Percentiles rank a stretch among this genome's conserved stretches.
phyloP scores from a whole-genome alignment of 2,888 invertebrate genomes.

The Gortyna flavago region DNA sequence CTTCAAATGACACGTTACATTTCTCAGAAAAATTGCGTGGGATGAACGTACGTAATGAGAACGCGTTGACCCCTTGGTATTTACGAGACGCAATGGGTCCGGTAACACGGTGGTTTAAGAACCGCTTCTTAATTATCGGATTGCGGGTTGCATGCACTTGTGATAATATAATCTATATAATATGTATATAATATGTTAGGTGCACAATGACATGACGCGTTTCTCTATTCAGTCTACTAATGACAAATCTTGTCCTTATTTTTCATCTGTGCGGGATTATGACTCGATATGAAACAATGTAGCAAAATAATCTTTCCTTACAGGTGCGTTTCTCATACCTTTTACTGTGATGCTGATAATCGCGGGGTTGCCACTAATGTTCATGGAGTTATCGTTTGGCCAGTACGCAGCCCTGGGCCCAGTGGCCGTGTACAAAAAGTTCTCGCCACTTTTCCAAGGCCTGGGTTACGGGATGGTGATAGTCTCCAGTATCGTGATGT shows the following conservation, averaged over 20 bases:
- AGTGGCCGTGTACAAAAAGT: slow-evolving; percentile 94
- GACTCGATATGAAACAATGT: neutral
- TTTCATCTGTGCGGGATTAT: neutral
- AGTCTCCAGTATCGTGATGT: slow-evolving; percentile 93
- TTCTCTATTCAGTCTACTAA: neutral
- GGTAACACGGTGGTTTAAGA: slow-evolving; percentile 6
- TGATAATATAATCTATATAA: neutral
- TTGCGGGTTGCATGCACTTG: slow-evolving; percentile 6
- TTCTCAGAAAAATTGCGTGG: slow-evolving; percentile 23
- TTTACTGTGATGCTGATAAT: slow-evolving; percentile 95
- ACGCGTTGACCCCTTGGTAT: slow-evolving; percentile 38
- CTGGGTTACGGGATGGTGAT: slow-evolving; percentile 94
- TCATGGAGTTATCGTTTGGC: slow-evolving; percentile 96
- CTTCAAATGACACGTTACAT: slow-evolving; percentile 5
- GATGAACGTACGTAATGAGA: slow-evolving; percentile 19
- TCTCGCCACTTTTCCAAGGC: slow-evolving; percentile 94
- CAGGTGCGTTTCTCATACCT: slow-evolving; percentile 95
- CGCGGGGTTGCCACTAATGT: slow-evolving; percentile 95
- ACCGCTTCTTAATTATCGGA: neutral
- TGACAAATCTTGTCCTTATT: neutral
- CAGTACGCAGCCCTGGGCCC: slow-evolving; percentile 95
- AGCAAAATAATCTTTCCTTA: slow-evolving; percentile 60
- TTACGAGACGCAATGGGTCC: slow-evolving; percentile 13
- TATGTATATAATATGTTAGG: no score
- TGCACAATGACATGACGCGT: neutral